Evolutionary conservation across 2,888 invertebrate species (phyloP).

Genomic region (Hoplodrina ambigua): DNA sequence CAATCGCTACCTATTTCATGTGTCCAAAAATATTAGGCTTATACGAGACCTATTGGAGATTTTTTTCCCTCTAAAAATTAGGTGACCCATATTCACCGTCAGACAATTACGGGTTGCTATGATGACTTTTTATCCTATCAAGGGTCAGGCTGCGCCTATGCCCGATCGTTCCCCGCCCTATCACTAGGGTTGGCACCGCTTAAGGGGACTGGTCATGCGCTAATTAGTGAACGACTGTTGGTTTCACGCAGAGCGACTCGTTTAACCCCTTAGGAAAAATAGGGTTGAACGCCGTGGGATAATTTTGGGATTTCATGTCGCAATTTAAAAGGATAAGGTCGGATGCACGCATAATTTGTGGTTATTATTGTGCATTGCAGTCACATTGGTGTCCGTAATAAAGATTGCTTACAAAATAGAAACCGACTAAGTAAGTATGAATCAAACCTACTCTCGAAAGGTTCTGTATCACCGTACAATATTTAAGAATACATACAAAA

Average conservation of each 20-base stretch:
- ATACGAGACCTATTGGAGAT: too few relatives aligned
- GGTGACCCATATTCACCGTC: not conserved
- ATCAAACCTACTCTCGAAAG: too few relatives aligned
- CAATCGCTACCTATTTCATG: too few relatives aligned
- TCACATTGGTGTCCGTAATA: not conserved
- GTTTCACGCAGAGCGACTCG: constrained; percentile 48
- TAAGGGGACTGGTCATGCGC: constrained; percentile 50
- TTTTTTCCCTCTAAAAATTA: not conserved
- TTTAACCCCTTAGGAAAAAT: constrained; percentile 44
- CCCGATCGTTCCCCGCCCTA: constrained; percentile 37
- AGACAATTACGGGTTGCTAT: constrained; percentile 14
- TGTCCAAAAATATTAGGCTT: too few relatives aligned
- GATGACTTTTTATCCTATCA: constrained; percentile 45
- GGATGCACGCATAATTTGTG: constrained; percentile 2
- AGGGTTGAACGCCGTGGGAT: constrained; percentile 35
- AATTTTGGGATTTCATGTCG: constrained; percentile 11
- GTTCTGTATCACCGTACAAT: too few relatives aligned
- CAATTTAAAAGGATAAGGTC: constrained; percentile 7
- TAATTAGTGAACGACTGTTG: constrained; percentile 53
- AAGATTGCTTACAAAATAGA: not conserved
- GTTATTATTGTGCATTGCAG: not conserved
- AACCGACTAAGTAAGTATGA: too few relatives aligned
- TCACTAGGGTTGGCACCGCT: constrained; percentile 40
- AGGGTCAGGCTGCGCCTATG: constrained; percentile 29
- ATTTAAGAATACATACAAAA: too few relatives aligned